phyloP scores from a whole-genome alignment of 2,113 vertebrate species.

The Meleagris gallopavo region DNA sequence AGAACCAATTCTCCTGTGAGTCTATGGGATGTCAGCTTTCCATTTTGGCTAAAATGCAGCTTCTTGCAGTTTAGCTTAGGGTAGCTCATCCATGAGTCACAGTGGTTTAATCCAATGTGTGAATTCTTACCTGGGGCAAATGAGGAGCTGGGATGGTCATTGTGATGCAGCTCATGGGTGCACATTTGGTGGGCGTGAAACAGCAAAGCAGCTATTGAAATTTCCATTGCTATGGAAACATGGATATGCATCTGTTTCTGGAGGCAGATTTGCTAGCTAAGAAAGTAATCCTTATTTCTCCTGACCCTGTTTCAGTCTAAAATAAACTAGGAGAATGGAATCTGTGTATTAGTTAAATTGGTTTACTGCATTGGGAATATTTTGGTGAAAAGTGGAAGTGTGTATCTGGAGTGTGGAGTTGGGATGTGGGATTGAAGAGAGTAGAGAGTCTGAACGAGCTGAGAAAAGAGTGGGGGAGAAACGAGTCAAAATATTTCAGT shows the following conservation, averaged over 20 bases:
- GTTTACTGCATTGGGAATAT: not conserved
- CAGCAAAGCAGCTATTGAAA: not conserved
- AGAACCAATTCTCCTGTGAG: not conserved
- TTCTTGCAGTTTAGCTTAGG: not conserved
- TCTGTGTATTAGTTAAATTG: not conserved
- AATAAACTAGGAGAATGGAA: not conserved
- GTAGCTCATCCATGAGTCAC: not conserved
- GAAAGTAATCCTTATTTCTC: not conserved
- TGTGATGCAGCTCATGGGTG: not conserved
- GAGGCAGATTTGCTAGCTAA: not conserved
- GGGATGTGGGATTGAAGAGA: not conserved
- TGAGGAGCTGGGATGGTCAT: not conserved
- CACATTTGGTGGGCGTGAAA: not conserved
- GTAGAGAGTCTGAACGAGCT: not conserved
- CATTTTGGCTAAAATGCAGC: not conserved
- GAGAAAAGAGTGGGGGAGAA: not conserved
- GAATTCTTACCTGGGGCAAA: not conserved
- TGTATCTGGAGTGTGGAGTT: accelerated
- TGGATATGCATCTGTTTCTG: not conserved
- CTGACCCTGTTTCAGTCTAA: not conserved
- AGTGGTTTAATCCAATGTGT: not conserved
- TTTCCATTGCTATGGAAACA: accelerated
- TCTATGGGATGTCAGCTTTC: not conserved
- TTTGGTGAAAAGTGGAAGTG: not conserved
- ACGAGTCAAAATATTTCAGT: not conserved